Percentiles rank a stretch among this genome's conserved stretches.
phyloP scores from a whole-genome alignment of 2,113 vertebrate species.

The Mormyrus iriodes region DNA sequence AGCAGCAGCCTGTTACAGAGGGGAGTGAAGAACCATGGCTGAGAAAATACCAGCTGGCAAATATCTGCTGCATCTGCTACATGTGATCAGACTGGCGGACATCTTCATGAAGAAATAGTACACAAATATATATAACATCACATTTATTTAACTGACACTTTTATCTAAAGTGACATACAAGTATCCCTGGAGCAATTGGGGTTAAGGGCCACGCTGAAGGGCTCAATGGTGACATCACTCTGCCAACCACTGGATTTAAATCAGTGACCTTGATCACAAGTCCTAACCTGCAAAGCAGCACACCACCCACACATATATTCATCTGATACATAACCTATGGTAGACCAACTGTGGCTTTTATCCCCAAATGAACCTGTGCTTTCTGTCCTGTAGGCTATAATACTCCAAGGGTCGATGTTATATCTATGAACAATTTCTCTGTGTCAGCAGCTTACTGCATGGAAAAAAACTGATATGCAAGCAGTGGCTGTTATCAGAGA shows the following conservation, averaged over 20 bases:
- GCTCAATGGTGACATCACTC: neutral
- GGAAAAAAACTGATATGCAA: neutral
- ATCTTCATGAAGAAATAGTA: neutral
- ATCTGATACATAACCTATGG: neutral
- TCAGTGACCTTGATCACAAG: neutral
- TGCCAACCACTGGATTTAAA: neutral
- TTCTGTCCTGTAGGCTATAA: neutral
- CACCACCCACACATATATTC: neutral
- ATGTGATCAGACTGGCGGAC: neutral
- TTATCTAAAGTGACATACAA: neutral
- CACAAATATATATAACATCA: neutral
- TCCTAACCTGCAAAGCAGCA: neutral
- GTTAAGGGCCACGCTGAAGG: neutral
- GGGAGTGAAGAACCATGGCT: neutral
- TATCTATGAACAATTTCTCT: neutral
- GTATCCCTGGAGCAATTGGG: neutral
- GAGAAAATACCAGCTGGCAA: neutral
- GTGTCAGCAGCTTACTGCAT: neutral
- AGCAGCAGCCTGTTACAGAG: slow-evolving; percentile 60
- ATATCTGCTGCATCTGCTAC: neutral
- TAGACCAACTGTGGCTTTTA: neutral
- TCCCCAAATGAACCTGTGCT: neutral
- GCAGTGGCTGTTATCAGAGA: neutral
- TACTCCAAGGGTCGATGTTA: neutral
- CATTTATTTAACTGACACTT: neutral